Evolutionary conservation across 2,113 vertebrate species (phyloP).

Genomic region (Sylvilagus bachmani): DNA sequence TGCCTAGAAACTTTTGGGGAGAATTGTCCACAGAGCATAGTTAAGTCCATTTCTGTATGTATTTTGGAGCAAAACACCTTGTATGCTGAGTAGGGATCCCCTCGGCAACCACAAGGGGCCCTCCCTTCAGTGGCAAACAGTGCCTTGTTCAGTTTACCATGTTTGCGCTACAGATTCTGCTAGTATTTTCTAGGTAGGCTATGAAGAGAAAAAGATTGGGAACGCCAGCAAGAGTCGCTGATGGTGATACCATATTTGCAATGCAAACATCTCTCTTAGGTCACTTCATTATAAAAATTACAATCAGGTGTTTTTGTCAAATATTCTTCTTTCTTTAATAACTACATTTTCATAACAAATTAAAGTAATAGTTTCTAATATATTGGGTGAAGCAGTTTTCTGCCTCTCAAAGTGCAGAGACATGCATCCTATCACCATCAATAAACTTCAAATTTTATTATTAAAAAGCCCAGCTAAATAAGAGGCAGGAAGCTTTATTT

Average conservation of each 20-base stretch:
- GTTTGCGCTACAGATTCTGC: neutral
- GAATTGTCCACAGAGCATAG: neutral
- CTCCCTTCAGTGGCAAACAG: neutral
- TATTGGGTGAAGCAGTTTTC: neutral
- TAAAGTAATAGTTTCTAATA: neutral
- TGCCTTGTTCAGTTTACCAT: neutral
- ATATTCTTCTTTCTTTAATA: neutral
- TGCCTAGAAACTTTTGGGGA: neutral
- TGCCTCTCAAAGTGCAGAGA: neutral
- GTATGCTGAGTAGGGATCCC: neutral
- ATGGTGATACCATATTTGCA: too few relatives aligned
- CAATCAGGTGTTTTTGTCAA: neutral
- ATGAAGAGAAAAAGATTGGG: neutral
- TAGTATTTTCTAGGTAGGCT: neutral
- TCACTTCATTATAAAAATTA: neutral
- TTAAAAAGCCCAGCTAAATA: neutral
- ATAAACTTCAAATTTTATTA: conserved; percentile 16
- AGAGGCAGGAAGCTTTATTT: neutral
- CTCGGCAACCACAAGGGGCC: neutral
- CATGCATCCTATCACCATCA: neutral
- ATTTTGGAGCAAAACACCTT: neutral
- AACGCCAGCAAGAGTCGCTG: neutral
- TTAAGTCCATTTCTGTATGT: accelerated
- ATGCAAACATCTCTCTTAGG: neutral
- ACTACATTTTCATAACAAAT: neutral